Base-by-base conservation (phyloP, 2,113 vertebrate species). In the Corythaixoides concolor region DNA sequence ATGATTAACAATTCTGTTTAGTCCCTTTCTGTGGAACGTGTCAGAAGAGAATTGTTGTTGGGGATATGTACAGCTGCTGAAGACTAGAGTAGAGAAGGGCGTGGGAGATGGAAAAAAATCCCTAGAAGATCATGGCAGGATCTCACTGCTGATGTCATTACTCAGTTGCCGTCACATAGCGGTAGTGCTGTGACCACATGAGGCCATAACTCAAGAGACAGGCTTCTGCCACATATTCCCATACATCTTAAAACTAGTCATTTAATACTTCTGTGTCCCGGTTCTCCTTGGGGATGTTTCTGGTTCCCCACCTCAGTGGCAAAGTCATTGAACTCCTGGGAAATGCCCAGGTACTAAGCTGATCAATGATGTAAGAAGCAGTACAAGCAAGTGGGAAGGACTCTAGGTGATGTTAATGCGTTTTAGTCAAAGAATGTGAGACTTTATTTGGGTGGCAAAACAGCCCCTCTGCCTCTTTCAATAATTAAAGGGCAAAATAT, bases 361-460 rank as follows among this genome's bases (percentile, higher is more conserved):
- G 1, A 18, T 37, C 21, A 22, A 26, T 8, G 33, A 32, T 20
- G 9, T 8, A 28, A 1, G 4, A 52, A 60, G 66, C 37, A 72
- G 27, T 10, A 12, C 32, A 72, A 64, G 49, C 21, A 49, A 66
- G 30, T 5, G 53, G 16, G 37, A 69, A 83, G 47, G 66, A 53
- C 30, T 58, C 62, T 37, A 50, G 11, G 21, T 21, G 32, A 58
- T 21, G 8, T 41, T 90, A 45, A n/a, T 5, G 3, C 0, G 0
- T 60, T 88, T 68, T 39, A 47, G 50, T 23, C 0, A 0, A 24
- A 74, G 41, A 93, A 67, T 0, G 0, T 5, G 7, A 59, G 26
- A 30, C 28, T 52, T 58, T 9, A 35, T 53, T 39, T 75, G 17
- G 7, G 9, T 63, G 15, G 22, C 5, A 52, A 69, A 85, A 39